A percentile compares a stretch with the other conserved stretches of the same genome.
phyloP scores from a whole-genome alignment of 2,797 vertebrate species.

The Sus cebifrons region DNA sequence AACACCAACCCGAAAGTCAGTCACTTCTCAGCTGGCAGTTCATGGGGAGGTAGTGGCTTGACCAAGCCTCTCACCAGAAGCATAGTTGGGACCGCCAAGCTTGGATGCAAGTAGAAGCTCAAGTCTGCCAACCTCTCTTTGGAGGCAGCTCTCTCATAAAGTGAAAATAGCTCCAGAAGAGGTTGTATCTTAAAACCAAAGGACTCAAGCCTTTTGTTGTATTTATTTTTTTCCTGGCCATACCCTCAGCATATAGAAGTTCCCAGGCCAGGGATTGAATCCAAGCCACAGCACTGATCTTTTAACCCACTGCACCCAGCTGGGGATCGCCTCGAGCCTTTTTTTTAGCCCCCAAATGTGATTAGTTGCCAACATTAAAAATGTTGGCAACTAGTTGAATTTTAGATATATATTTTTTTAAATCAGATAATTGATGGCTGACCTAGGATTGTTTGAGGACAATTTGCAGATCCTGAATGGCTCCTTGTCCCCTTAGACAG shows the following conservation, averaged over 20 bases:
- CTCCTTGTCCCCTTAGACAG: neutral
- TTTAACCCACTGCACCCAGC: too few relatives aligned
- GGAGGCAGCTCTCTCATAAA: neutral
- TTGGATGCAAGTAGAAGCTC: neutral
- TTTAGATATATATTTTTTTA: slow-evolving; percentile 8
- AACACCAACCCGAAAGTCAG: neutral
- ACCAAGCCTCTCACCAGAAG: neutral
- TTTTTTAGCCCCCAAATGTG: neutral
- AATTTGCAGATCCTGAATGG: neutral
- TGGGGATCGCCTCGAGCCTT: too few relatives aligned
- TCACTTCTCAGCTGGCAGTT: neutral
- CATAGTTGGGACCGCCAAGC: neutral
- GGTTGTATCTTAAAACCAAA: neutral
- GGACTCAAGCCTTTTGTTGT: neutral
- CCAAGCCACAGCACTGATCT: too few relatives aligned
- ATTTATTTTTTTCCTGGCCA: too few relatives aligned
- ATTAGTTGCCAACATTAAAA: slow-evolving; percentile 2
- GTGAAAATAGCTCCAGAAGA: neutral
- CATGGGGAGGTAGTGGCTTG: neutral
- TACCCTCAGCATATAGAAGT: too few relatives aligned
- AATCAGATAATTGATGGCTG: neutral
- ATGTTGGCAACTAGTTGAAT: neutral
- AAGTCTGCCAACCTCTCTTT: neutral
- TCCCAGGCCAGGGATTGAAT: too few relatives aligned
- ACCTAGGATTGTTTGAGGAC: slow-evolving; percentile 5